phyloP scores from a whole-genome alignment of 2,797 vertebrate genomes.

The Melanotaenia pygmaea region DNA sequence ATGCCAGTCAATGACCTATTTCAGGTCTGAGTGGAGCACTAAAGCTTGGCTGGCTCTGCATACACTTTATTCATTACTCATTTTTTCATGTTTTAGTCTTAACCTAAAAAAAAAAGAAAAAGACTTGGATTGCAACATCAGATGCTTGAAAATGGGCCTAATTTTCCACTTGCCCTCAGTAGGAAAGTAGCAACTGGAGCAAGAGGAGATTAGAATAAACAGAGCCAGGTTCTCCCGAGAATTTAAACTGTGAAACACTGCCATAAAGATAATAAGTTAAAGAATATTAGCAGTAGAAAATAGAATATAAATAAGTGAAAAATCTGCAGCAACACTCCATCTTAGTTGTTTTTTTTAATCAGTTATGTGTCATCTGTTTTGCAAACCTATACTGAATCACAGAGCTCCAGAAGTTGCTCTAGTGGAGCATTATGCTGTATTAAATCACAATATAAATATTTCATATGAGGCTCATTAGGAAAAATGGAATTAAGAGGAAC shows the following conservation, averaged over 20 bases:
- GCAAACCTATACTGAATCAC: background rate
- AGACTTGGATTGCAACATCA: background rate
- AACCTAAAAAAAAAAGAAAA: slow-evolving; percentile 27
- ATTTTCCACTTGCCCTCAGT: slow-evolving; percentile 32
- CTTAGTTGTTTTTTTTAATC: background rate
- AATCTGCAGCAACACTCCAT: background rate
- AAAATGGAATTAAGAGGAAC: too few relatives aligned
- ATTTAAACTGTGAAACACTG: slow-evolving; percentile 22
- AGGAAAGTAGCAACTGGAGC: slow-evolving; percentile 26
- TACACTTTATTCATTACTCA: slow-evolving; percentile 38
- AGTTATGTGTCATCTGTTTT: background rate
- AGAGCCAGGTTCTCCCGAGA: background rate
- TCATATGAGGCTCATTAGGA: too few relatives aligned
- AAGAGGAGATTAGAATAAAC: slow-evolving; percentile 11
- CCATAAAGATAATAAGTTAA: slow-evolving; percentile 12
- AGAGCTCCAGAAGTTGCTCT: too few relatives aligned
- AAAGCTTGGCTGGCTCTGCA: slow-evolving; percentile 24
- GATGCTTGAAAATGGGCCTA: slow-evolving; percentile 5
- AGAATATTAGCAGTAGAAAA: slow-evolving; percentile 10
- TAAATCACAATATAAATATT: too few relatives aligned
- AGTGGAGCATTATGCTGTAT: too few relatives aligned
- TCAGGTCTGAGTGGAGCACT: slow-evolving; percentile 26
- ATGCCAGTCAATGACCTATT: slow-evolving; percentile 46
- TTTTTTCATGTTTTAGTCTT: slow-evolving; percentile 54
- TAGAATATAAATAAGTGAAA: background rate